These are phyloP conservation scores for Chloroceryle inda DNA, from an alignment of 2,797 vertebrate species.

Conservation along the genomic window DNA sequence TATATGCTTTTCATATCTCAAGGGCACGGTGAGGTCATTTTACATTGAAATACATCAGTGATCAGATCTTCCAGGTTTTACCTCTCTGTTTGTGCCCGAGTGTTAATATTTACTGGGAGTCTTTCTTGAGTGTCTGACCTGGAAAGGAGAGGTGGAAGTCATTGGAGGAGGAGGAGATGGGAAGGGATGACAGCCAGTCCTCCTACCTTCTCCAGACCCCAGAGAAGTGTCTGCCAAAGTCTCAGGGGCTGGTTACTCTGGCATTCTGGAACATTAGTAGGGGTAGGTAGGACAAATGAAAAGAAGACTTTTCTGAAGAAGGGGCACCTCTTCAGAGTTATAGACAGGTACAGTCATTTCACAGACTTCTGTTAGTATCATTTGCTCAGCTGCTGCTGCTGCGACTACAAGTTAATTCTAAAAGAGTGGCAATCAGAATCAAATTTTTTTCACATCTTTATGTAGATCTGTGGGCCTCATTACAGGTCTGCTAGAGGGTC, in stretches of 20 bases:
- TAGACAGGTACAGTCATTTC: not conserved
- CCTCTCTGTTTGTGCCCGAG: not conserved
- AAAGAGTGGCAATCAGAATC: not conserved
- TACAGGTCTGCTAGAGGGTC: not conserved
- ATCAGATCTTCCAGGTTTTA: rapidly evolving
- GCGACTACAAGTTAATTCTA: not conserved
- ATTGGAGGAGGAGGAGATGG: not conserved
- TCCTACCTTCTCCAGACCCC: not conserved
- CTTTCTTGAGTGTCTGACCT: not conserved
- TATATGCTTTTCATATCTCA: not conserved
- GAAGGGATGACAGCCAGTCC: not conserved
- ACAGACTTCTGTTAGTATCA: not conserved
- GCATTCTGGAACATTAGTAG: rapidly evolving
- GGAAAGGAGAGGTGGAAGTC: not conserved
- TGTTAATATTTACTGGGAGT: not conserved
- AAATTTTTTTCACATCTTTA: not conserved
- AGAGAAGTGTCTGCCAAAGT: not conserved
- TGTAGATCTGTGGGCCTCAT: not conserved
- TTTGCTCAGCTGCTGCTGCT: not conserved
- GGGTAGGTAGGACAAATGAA: not conserved
- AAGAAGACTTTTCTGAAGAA: not conserved
- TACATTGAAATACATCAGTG: not conserved
- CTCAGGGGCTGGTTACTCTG: not conserved
- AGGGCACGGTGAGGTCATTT: not conserved
- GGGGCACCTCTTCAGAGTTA: not conserved